Evolutionary conservation across 2,113 vertebrate species (phyloP), one percentile per base, ranked within the genome.

Genomic region (Gobio gobio): DNA sequence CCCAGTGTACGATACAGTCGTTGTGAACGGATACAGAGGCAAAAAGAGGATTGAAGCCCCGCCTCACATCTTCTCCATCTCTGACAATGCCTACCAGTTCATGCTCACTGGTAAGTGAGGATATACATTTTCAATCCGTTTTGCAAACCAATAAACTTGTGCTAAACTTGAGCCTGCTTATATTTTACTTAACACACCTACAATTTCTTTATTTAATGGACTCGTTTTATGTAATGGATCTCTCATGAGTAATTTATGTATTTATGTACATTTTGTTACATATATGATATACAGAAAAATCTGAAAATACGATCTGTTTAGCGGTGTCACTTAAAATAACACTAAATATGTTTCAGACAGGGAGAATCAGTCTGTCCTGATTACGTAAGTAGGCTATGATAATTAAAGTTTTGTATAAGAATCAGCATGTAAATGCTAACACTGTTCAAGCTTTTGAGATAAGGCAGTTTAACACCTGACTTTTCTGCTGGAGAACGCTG

Each of bases 1-100:
- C 80, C 96, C 95, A 0, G 96, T 96, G 87, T 98, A 97, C 24
- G 93, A 95, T 33, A 1, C 72, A 49, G n/a, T 74, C n/a, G 72
- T 74, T 26, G 72, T 74, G 20, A 0, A 2, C 8, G 72, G 72
- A 26, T 74, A 74, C 43, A 74, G 72, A 74, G 72, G 72, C 4
- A 74, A 74, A 26, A 74, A 74, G 72, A 74, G 72, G 66, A 1
- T 70, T 70, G 66, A 70, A 70, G 66, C 66, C 33, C 66, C 66
- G 20, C 66, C 66, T 70, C 66, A 70, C 66, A 70, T 70, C 66
- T 70, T 70, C 66, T 70, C 66, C 66, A 70, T 70, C 66, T 70
- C 66, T 0, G 66, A 70, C 66, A 70, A 70, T 18, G 66, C 66
- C 66, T 70, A 70, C 18, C 66, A 70, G 72, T 74, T 74, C 72